Percentiles rank a stretch among this genome's conserved stretches.
Conservation (phyloP, 2,113 vertebrate species). For the Puntigrus tetrazona region DNA sequence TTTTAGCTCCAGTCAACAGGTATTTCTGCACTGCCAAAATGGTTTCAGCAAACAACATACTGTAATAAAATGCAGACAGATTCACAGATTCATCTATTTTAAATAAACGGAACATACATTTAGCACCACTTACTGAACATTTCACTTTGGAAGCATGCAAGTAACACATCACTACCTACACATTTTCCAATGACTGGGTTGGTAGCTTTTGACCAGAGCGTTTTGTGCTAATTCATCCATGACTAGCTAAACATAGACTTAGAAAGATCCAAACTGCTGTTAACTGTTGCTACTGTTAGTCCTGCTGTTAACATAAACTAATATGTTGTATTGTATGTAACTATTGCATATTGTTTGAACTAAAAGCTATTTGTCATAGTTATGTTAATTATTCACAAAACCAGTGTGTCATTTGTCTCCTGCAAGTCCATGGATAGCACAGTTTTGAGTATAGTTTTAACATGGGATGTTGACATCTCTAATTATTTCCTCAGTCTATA, state of each 20-base stretch:
- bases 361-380: neutral
- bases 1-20: neutral
- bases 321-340: neutral
- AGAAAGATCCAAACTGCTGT: neutral
- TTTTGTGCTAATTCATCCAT: neutral
- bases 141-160: neutral
- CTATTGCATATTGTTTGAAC: neutral
- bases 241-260: neutral
- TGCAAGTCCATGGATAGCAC: neutral
- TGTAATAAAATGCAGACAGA: neutral
- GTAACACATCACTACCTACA: neutral
- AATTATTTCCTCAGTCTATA: slow-evolving; percentile 22
- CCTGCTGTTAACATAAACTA: neutral
- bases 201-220: neutral
- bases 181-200: neutral
- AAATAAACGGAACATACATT: too few relatives aligned
- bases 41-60: neutral
- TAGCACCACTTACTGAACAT: too few relatives aligned
- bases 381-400: neutral
- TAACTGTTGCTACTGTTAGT: neutral
- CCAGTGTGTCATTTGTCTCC: neutral
- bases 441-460: neutral
- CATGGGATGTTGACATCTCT: slow-evolving; percentile 18
- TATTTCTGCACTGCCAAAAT: neutral
- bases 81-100: too few relatives aligned